Percentiles rank a stretch among this genome's conserved stretches.
phyloP scores from a whole-genome alignment of 1,140 invertebrate species.

The Drosophila ananassae region DNA sequence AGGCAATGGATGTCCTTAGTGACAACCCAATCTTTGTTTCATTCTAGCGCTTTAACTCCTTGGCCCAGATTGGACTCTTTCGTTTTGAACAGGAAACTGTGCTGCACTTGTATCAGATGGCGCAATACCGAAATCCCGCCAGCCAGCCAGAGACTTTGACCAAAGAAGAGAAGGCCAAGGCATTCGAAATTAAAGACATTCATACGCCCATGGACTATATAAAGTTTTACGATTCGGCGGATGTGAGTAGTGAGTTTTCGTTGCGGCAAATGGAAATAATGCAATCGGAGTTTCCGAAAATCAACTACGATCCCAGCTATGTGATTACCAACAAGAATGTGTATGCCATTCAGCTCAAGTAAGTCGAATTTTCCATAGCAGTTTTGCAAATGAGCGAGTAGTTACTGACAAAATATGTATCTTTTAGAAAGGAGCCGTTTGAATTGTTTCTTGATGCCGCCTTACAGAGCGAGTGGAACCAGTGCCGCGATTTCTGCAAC shows the following conservation, averaged over 20 bases:
- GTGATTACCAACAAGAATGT: conserved; percentile 89
- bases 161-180: conserved; percentile 85
- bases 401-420: neutral
- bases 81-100: conserved; percentile 85
- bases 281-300: conserved; percentile 78
- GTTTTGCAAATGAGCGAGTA: too few species aligned
- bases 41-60: conserved; percentile 85
- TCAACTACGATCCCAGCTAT: conserved; percentile 88
- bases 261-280: conserved; percentile 81
- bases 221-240: conserved; percentile 71
- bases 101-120: conserved; percentile 79
- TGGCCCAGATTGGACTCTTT: conserved; percentile 85
- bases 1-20: neutral
- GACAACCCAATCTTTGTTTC: neutral
- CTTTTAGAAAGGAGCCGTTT: conserved; percentile 86
- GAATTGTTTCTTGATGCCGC: conserved; percentile 87
- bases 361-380: neutral
- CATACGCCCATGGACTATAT: conserved; percentile 80
- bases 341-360: conserved; percentile 88
- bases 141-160: conserved; percentile 51
- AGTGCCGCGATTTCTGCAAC: conserved; percentile 83
- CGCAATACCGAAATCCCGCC: conserved; percentile 58
- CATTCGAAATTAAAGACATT: conserved; percentile 84
- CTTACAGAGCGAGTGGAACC: conserved; percentile 64
- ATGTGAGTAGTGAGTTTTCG: conserved; percentile 68